Evolutionary conservation across 1,140 invertebrate species (phyloP).

Genomic region (Eriocheir sinensis): DNA sequence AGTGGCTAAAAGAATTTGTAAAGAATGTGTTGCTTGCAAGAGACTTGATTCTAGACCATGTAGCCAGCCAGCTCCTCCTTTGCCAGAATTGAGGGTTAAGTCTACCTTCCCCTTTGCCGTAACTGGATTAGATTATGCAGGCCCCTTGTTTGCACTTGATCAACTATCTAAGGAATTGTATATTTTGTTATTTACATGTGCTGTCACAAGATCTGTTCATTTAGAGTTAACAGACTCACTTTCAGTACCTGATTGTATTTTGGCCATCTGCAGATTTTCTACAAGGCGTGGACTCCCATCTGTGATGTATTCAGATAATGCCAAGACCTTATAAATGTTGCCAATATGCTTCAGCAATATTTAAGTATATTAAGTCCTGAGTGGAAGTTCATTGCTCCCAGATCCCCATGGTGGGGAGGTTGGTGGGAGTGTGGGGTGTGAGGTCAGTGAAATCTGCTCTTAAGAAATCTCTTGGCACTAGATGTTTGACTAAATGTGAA

Average conservation of each 20-base stretch:
- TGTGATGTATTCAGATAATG: constrained; percentile 47
- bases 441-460: too few relatives aligned
- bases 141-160: constrained; percentile 33
- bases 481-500: too few relatives aligned
- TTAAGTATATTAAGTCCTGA: neutral
- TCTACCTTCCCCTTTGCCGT: constrained; percentile 13
- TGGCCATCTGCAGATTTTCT: constrained; percentile 10
- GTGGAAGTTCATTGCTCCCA: constrained; percentile 38
- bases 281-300: constrained; percentile 26
- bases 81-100: constrained; percentile 36
- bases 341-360: constrained; percentile 20
- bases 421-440: neutral
- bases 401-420: constrained; percentile 19
- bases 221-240: too few relatives aligned
- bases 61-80: constrained; percentile 31
- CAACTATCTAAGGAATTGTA: constrained; percentile 36
- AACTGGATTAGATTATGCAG: constrained; percentile 45
- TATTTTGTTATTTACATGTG: constrained; percentile 19
- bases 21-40: constrained; percentile 49
- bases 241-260: too few relatives aligned
- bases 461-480: too few relatives aligned
- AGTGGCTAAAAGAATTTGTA: constrained; percentile 43
- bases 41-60: constrained; percentile 42
- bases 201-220: constrained; percentile 30
- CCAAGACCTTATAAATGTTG: neutral